Evolutionary conservation across 2,888 invertebrate species (phyloP).

Genomic region (Troides helena): DNA sequence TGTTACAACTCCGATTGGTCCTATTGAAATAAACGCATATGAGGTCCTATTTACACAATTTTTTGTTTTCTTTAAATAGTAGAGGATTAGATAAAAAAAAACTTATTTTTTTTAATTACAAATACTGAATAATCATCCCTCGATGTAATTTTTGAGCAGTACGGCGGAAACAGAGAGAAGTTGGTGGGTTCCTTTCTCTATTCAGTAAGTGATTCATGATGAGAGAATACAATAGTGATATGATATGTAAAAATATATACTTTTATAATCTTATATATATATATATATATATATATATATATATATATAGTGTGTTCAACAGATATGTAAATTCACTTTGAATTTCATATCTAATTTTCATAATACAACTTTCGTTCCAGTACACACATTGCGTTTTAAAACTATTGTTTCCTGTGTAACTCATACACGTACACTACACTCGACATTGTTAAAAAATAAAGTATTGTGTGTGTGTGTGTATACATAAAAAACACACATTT

Average conservation of each 20-base stretch:
- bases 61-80: too few relatives aligned
- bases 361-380: neutral
- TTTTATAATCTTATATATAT: neutral
- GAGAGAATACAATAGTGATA: neutral
- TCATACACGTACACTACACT: neutral
- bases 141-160: too few relatives aligned
- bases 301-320: neutral
- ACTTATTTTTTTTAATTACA: too few relatives aligned
- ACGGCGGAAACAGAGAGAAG: too few relatives aligned
- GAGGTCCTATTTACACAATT: too few relatives aligned
- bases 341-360: neutral
- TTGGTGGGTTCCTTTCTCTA: too few relatives aligned
- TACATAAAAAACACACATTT: neutral
- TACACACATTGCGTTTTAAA: neutral
- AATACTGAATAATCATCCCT: too few relatives aligned
- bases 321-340: neutral
- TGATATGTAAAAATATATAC: neutral
- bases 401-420: slow-evolving; percentile 9
- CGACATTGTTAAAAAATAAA: slow-evolving; percentile 3
- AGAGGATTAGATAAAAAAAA: too few relatives aligned
- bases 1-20: too few relatives aligned
- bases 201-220: too few relatives aligned
- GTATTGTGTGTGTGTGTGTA: neutral
- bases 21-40: too few relatives aligned
- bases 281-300: too few relatives aligned